These are phyloP conservation scores for Spheniscus mendiculus DNA, from an alignment of 2,113 vertebrate genomes.

Conservation along the genomic window DNA sequence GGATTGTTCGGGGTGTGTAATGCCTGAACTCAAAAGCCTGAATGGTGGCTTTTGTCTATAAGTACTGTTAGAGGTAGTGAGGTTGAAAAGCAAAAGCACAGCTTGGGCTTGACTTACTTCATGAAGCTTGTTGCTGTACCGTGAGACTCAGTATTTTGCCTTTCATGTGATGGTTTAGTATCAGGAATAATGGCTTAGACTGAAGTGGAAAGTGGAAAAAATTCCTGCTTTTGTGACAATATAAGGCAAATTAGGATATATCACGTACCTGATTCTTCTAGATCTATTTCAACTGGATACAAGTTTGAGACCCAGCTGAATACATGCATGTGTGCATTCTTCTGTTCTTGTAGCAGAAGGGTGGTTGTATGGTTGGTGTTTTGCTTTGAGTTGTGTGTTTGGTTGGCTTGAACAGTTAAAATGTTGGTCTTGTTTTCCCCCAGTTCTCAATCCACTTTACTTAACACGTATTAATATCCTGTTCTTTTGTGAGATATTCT, in stretches of 20 bases:
- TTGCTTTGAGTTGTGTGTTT: not conserved
- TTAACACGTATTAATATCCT: not conserved
- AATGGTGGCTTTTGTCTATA: not conserved
- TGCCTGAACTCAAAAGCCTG: not conserved
- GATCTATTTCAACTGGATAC: not conserved
- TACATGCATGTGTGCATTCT: accelerated
- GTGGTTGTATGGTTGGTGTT: not conserved
- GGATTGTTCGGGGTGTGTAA: not conserved
- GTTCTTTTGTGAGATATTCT: not conserved
- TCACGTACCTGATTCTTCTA: not conserved
- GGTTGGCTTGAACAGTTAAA: not conserved
- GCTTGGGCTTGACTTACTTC: not conserved
- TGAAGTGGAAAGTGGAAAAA: not conserved
- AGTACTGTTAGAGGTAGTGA: not conserved
- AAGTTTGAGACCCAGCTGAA: not conserved
- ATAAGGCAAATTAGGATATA: not conserved
- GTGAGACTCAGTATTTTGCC: not conserved
- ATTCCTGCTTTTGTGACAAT: not conserved
- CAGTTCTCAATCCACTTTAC: not conserved
- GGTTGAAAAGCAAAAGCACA: not conserved
- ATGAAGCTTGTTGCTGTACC: not conserved
- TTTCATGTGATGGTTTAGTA: not conserved
- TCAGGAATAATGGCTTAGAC: not conserved
- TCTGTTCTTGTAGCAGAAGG: not conserved
- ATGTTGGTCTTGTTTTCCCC: not conserved